Evolutionary conservation across 1,140 invertebrate genomes (phyloP).

Genomic region (Drosophila asahinai): DNA sequence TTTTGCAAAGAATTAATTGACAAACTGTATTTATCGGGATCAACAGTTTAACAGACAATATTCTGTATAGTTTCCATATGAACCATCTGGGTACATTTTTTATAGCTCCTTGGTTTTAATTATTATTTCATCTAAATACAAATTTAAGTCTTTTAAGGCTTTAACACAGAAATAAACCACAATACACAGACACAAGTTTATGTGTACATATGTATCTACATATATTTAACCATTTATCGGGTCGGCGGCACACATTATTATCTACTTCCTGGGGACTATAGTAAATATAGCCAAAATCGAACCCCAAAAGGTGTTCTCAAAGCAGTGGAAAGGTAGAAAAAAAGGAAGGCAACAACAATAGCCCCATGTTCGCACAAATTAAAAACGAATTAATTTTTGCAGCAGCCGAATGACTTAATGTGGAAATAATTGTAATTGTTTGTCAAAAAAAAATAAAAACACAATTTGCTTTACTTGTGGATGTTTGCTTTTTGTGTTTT

Average conservation of each 20-base stretch:
- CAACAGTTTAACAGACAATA: no score
- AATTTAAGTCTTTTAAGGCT: neutral
- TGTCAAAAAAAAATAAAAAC: neutral
- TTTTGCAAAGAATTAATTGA: no score
- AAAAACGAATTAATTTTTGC: conserved; percentile 48
- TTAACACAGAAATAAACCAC: neutral
- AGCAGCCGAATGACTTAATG: conserved; percentile 30
- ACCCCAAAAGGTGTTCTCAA: conserved; percentile 15
- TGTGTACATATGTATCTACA: neutral
- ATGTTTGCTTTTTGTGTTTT: neutral
- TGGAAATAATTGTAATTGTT: conserved; percentile 47
- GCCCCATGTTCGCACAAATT: conserved; percentile 23
- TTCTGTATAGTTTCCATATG: no score
- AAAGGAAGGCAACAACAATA: neutral
- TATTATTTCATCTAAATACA: no score
- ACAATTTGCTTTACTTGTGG: conserved; percentile 25
- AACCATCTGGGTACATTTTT: no score
- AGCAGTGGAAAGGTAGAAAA: conserved; percentile 1
- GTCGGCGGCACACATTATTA: conserved; percentile 22
- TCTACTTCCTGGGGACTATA: conserved; percentile 37
- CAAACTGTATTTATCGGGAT: no score
- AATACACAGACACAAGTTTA: neutral
- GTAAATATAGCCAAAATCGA: conserved; percentile 18
- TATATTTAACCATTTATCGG: conserved; percentile 35
- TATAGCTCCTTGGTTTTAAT: no score